Base-by-base conservation (phyloP, 1,140 invertebrate genomes). In the Galendromus occidentalis region DNA sequence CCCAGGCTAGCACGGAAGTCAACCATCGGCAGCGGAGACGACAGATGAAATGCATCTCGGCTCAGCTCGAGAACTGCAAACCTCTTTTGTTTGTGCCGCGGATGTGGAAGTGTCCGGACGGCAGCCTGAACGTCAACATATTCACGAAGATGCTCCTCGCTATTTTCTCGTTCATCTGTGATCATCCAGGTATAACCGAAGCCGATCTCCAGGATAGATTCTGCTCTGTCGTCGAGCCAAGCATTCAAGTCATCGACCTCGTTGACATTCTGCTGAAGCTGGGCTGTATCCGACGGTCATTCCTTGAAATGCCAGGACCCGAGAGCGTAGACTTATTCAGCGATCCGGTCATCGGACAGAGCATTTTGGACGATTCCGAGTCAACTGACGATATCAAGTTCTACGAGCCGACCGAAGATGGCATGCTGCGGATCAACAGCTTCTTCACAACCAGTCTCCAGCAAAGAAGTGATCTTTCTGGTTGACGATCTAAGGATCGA, bases 51-150 rank as follows among this genome's bases (percentile, higher is more conserved):
- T 25, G 28, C 12, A n/a, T 67, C 7, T 55, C 51, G 7, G 25
- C 18, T 68, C 33, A 67, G 12, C 44, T 45, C 4, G 28, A 29
- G 45, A 44, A 45, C 14, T 45, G 17, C 6, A 45, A 67, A 44
- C 42, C 59, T 7, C 39, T 71, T 1, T 30, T 64, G 47, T 71
- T 69, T 44, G n/a, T 70, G 7, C 64, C 67, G 20, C 76, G 82
- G 67, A 84, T 85, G 0, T 88, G 86, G 87, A 82, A 84, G 64
- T 79, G 82, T 67, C 78, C 87, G 5, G 84, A 88, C 73, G 86
- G 86, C 0, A 77, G 79, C 0, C 71, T 88, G 0, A 87, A 88
- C 74, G 76, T 81, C 28, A 74, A 81, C 44, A 79, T 84, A 1
- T 74, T 88, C 18, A 82, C 84, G 71, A 80, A 82, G 39, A 82